Base-by-base conservation (phyloP, 2,888 invertebrate species). In the Rhodophaea formosa region DNA sequence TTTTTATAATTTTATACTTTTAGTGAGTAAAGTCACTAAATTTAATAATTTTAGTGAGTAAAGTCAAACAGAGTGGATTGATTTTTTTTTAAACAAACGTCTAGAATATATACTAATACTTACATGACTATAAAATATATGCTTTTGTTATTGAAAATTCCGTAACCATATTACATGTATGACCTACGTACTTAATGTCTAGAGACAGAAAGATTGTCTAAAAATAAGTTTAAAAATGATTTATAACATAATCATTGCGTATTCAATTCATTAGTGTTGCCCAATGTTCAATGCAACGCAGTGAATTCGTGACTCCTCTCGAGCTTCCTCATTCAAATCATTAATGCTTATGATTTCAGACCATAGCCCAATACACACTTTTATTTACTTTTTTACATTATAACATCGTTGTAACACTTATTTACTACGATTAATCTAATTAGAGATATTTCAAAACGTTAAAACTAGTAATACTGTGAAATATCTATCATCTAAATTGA, bases 201-300 rank as follows among this genome's bases (percentile, higher is more conserved):
- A 23, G 23, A 46, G 12, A 39, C n/a, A 39, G n/a, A 39, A 39
- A 39, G 39, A n/a, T n/a, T n/a, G n/a, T 39, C 5, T 6, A 39
- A 39, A 35, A 39, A 39, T 39, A 39, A 39, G n/a, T 12, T n/a
- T 39, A n/a, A 39, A 35, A 10, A 46, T 46, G 46, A 23, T 46
- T 46, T 23, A 23, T 23, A 46, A 46, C 46, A 32, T 49, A 39
- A 39, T 51, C 16, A 51, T 51, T 51, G 51, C 51, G 35, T 51
- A 32, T 35, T 17, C 30, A 30, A 51, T 35, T 12, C 15, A 15
- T 15, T 49, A 35, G 8, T 0, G 32, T 49, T 49, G 49, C 51
- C 35, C 35, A 51, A 51, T 10, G 10, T 3, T 30, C 35, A 16
- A 10, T 32, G 51, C n/a, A 3, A 1, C n/a, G 51, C 17, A 35